Percentiles rank a stretch among this genome's conserved stretches.
These are phyloP conservation scores for Valencia hispanica DNA, from an alignment of 2,797 vertebrate genomes.

Conservation along the genomic window DNA sequence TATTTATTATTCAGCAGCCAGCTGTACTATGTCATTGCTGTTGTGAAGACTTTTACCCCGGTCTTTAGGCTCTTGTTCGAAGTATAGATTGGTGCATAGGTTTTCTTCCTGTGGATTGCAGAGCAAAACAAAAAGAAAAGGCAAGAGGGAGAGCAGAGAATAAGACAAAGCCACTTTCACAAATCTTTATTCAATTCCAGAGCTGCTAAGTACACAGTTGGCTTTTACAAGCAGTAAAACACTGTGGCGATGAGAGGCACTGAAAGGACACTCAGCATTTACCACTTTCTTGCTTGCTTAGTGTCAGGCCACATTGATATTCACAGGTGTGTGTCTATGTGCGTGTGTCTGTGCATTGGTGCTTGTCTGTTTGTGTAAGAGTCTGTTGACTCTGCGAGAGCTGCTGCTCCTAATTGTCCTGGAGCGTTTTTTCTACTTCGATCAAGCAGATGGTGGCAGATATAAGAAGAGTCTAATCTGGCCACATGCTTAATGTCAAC, in stretches of 20 bases:
- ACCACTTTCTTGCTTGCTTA: slow-evolving; percentile 61
- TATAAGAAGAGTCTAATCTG: slow-evolving; percentile 70
- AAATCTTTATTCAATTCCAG: slow-evolving; percentile 40
- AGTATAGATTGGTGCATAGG: slow-evolving; percentile 21
- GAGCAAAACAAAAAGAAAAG: neutral
- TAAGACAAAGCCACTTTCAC: slow-evolving; percentile 4
- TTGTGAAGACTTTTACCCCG: slow-evolving; percentile 56
- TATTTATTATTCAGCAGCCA: slow-evolving; percentile 71
- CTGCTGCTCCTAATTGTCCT: slow-evolving; percentile 73
- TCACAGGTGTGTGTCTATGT: slow-evolving; percentile 33
- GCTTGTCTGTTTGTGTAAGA: slow-evolving; percentile 39
- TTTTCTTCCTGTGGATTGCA: slow-evolving; percentile 20
- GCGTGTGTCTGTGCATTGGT: slow-evolving; percentile 15
- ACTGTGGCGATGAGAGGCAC: slow-evolving; percentile 68
- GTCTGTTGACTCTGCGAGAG: slow-evolving; percentile 57
- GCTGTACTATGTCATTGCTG: slow-evolving; percentile 56
- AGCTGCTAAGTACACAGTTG: slow-evolving; percentile 36
- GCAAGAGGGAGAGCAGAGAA: slow-evolving; percentile 5
- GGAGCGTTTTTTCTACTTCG: slow-evolving; percentile 70
- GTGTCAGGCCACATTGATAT: slow-evolving; percentile 69
- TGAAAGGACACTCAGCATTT: slow-evolving; percentile 75
- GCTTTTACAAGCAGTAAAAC: slow-evolving; percentile 51
- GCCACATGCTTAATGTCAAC: slow-evolving; percentile 67
- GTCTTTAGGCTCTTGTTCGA: slow-evolving; percentile 37
- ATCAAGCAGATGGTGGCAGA: slow-evolving; percentile 74